These are phyloP conservation scores for Ambastaia sidthimunki DNA, from an alignment of 2,797 vertebrate genomes.

Conservation along the genomic window DNA sequence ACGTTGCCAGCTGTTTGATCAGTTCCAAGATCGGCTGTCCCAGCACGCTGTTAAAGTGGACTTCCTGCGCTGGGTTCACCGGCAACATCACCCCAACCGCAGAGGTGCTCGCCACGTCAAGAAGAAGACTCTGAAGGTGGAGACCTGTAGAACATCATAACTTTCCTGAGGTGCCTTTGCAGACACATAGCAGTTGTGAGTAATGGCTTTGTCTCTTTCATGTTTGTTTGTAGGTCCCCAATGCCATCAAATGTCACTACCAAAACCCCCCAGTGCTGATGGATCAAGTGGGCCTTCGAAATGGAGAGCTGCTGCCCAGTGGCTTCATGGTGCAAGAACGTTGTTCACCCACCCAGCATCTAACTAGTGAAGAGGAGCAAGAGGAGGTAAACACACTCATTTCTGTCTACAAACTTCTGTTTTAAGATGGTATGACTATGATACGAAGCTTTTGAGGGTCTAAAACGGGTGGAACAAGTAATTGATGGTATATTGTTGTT, in stretches of 20 bases:
- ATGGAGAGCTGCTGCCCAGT: slow-evolving; percentile 91
- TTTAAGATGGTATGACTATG: no score
- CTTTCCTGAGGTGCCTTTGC: neutral
- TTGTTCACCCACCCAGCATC: slow-evolving; percentile 83
- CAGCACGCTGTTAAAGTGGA: slow-evolving; percentile 89
- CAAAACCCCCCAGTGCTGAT: slow-evolving; percentile 88
- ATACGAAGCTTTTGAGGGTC: no score
- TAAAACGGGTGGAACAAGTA: no score
- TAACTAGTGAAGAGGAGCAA: slow-evolving; percentile 91
- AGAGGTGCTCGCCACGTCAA: slow-evolving; percentile 83
- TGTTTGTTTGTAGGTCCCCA: slow-evolving; percentile 85
- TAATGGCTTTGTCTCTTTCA: neutral
- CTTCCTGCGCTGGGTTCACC: slow-evolving; percentile 87
- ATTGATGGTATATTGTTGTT: no score
- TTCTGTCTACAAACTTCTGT: neutral
- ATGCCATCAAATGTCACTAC: slow-evolving; percentile 97
- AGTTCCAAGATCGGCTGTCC: slow-evolving; percentile 87
- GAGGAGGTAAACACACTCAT: slow-evolving; percentile 83
- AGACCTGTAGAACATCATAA: neutral
- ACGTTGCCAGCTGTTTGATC: slow-evolving; percentile 89
- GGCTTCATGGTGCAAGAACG: slow-evolving; percentile 76
- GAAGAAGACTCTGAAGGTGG: slow-evolving; percentile 88
- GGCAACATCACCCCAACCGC: slow-evolving; percentile 84
- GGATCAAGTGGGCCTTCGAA: slow-evolving; percentile 86
- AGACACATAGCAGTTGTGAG: neutral